Evolutionary conservation across 1,140 invertebrate species (phyloP).

Genomic region (Oryctes rhinoceros): DNA sequence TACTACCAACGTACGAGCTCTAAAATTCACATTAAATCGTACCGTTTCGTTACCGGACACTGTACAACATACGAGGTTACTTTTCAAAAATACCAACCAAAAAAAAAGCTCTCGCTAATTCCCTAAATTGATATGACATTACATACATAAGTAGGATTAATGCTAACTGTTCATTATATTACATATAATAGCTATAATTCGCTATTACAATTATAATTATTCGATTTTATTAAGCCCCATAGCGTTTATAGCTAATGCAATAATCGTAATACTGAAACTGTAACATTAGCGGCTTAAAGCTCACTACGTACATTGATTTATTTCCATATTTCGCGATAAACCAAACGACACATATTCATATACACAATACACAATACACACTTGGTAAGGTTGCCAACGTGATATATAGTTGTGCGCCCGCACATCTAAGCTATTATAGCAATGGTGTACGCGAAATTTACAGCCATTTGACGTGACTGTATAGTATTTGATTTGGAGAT

Average conservation of each 20-base stretch:
- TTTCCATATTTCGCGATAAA: background rate
- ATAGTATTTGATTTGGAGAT: conserved; percentile 27
- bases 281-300: conserved; percentile 2
- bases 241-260: background rate
- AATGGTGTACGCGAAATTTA: background rate
- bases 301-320: background rate
- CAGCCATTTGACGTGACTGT: conserved; percentile 15
- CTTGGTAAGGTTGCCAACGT: background rate
- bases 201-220: too few relatives aligned
- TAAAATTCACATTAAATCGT: too few relatives aligned
- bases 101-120: too few relatives aligned
- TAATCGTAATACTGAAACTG: background rate
- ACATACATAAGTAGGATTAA: too few relatives aligned
- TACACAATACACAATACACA: too few relatives aligned
- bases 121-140: too few relatives aligned
- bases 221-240: background rate
- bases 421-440: background rate
- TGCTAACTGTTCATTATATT: too few relatives aligned
- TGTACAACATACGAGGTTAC: too few relatives aligned
- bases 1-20: too few relatives aligned
- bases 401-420: background rate
- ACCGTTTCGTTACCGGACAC: too few relatives aligned
- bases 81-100: too few relatives aligned
- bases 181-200: too few relatives aligned
- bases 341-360: background rate